phyloP scores from a whole-genome alignment of 2,888 invertebrate species.

The Oxyteleia sp. region DNA sequence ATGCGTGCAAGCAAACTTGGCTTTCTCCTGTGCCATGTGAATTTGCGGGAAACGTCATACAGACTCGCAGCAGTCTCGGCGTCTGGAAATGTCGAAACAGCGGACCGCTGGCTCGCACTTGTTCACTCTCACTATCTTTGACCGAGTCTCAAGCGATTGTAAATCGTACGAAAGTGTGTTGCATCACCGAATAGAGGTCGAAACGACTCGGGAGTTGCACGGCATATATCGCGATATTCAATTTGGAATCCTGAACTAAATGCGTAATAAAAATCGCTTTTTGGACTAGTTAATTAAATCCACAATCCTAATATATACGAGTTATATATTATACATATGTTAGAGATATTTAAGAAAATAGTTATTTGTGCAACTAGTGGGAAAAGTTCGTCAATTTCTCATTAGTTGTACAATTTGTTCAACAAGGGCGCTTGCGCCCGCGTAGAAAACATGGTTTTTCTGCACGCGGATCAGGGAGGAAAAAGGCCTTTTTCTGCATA shows the following conservation, averaged over 20 bases:
- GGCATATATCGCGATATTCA: conserved; percentile 50
- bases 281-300: no score
- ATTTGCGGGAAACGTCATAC: conserved; percentile 28
- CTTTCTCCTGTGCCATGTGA: conserved; percentile 55
- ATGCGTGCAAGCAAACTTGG: conserved; percentile 33
- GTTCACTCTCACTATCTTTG: conserved; percentile 72
- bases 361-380: no score
- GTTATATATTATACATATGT: no score
- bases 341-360: no score
- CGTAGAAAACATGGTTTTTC: no score
- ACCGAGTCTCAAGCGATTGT: conserved; percentile 68
- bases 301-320: no score
- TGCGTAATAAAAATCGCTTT: no score
- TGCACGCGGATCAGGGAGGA: no score
- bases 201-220: conserved; percentile 70
- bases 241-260: conserved; percentile 50
- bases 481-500: no score
- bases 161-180: conserved; percentile 82
- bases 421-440: no score
- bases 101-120: conserved; percentile 71
- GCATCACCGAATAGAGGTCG: conserved; percentile 82
- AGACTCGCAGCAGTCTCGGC: conserved; percentile 71
- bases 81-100: conserved; percentile 81
- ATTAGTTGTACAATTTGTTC: no score
- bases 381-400: no score